These are phyloP conservation scores for Nasonia oneida DNA, from an alignment of 2,888 invertebrate species.

Conservation along the genomic window DNA sequence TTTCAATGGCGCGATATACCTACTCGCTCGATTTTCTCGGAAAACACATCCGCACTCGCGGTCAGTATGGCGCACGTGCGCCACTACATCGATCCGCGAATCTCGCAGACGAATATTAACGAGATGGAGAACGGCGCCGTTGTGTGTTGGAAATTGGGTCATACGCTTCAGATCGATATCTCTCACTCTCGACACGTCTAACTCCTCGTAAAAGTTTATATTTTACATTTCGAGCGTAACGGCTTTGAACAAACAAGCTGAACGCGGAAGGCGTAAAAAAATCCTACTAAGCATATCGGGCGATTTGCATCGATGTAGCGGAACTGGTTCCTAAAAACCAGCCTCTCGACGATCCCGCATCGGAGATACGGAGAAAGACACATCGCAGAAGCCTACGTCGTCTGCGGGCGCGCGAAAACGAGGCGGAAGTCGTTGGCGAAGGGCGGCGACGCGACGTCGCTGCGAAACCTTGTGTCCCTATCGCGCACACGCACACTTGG, in stretches of 20 bases:
- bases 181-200: background rate
- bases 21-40: background rate
- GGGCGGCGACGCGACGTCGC: conserved; percentile 63
- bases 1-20: background rate
- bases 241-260: background rate
- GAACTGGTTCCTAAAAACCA: conserved; percentile 7
- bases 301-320: background rate
- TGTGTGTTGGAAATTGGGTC: background rate
- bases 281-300: background rate
- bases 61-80: background rate
- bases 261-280: background rate
- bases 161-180: background rate
- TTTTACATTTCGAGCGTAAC: background rate
- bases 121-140: background rate
- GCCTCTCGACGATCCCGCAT: background rate
- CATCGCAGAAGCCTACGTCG: background rate
- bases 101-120: conserved; percentile 1
- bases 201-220: no score
- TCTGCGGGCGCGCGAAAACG: background rate
- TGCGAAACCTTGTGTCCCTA: conserved; percentile 63
- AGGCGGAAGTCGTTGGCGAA: conserved; percentile 17
- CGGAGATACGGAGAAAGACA: background rate
- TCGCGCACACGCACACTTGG: background rate
- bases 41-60: background rate
- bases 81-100: background rate